A percentile compares a stretch with the other conserved stretches of the same genome.
phyloP scores from a whole-genome alignment of 2,797 vertebrate species.

The Esox masquinongy region DNA sequence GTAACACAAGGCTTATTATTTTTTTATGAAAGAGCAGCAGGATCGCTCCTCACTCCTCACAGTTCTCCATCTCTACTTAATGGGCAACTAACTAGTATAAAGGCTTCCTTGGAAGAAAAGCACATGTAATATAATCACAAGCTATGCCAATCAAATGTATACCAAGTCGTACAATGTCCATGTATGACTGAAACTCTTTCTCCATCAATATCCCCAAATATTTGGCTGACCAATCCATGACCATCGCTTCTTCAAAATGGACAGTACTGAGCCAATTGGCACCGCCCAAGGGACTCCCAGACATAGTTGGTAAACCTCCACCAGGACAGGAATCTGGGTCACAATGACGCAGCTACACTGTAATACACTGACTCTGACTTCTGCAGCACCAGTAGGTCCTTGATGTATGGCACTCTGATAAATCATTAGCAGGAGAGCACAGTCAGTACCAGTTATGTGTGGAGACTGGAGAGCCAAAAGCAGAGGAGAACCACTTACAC shows the following conservation, averaged over 20 bases:
- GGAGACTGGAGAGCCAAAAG: background rate
- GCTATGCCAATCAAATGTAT: background rate
- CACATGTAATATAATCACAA: background rate
- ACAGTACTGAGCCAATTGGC: too few relatives aligned
- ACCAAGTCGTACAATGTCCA: background rate
- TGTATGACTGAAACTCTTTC: too few relatives aligned
- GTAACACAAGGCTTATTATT: constrained; percentile 21
- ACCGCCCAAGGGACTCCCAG: too few relatives aligned
- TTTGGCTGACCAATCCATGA: too few relatives aligned
- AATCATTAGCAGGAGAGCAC: background rate
- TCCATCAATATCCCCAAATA: too few relatives aligned
- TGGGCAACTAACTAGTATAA: background rate
- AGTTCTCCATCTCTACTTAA: background rate
- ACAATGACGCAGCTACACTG: too few relatives aligned
- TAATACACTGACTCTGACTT: too few relatives aligned
- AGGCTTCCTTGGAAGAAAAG: background rate
- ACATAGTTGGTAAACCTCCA: too few relatives aligned
- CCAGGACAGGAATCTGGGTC: too few relatives aligned
- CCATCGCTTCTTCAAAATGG: too few relatives aligned
- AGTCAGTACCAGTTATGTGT: background rate
- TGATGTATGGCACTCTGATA: background rate
- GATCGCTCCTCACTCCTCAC: background rate
- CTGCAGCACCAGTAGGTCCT: too few relatives aligned
- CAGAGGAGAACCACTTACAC: constrained; percentile 80
- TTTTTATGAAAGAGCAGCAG: background rate